Conservation (phyloP, 2,797 vertebrate species). For the Gallinago solitaria region DNA sequence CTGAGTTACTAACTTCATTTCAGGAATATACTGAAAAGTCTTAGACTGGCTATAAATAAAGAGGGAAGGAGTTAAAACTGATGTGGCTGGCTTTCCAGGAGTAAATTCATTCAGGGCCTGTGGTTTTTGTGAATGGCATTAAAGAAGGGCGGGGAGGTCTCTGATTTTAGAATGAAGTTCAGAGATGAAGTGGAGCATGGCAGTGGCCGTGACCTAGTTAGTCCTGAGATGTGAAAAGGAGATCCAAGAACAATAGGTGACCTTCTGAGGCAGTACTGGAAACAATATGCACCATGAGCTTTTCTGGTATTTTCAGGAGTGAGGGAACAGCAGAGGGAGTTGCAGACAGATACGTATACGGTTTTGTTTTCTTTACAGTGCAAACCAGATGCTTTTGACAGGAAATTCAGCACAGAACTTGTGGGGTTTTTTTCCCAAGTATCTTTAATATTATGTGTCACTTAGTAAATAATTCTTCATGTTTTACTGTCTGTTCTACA, state of each 20-base stretch:
- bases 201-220: conserved; percentile 27
- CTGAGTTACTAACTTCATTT: neutral
- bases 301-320: neutral
- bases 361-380: neutral
- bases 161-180: conserved; percentile 6
- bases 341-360: accelerated
- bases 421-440: neutral
- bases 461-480: neutral
- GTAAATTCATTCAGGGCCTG: neutral
- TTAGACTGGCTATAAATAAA: neutral
- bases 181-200: conserved; percentile 22
- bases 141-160: neutral
- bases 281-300: neutral
- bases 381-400: neutral
- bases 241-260: neutral
- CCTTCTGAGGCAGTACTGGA: neutral
- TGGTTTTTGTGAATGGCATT: conserved; percentile 21
- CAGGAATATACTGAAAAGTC: neutral
- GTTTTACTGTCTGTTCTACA: neutral
- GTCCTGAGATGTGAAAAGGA: neutral
- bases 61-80: neutral
- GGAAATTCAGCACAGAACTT: neutral
- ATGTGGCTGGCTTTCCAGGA: neutral
- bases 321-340: neutral
- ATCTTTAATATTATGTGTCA: neutral